phyloP scores from a whole-genome alignment of 2,888 invertebrate species.

The Sclerodermus sp. region DNA sequence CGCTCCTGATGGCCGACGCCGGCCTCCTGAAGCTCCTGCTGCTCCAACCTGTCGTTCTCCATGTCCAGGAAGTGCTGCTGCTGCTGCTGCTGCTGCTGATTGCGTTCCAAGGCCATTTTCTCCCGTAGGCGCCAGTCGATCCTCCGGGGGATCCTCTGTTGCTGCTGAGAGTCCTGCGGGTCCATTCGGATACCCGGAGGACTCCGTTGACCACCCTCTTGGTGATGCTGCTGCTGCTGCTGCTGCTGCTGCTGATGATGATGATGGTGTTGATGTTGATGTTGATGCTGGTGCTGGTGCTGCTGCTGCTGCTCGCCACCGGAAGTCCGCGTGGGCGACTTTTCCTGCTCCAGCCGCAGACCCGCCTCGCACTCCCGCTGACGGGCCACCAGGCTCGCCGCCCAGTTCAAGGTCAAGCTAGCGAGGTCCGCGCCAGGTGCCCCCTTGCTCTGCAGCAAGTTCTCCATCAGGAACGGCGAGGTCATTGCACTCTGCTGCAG shows the following conservation, averaged over 20 bases:
- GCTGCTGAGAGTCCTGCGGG: constrained; percentile 7
- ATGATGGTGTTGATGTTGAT: constrained; percentile 13
- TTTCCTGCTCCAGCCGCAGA: constrained; percentile 34
- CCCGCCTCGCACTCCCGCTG: constrained; percentile 46
- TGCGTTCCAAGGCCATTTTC: not conserved
- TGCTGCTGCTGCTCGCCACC: not conserved
- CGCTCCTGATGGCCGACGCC: constrained; percentile 16
- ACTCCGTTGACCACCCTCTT: too few relatives aligned
- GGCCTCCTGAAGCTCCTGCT: constrained; percentile 6
- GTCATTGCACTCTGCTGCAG: constrained; percentile 59
- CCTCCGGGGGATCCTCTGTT: not conserved
- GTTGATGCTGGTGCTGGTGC: constrained; percentile 20
- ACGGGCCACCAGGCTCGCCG: constrained; percentile 49
- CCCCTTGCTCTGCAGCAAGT: constrained; percentile 65
- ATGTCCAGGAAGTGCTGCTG: constrained; percentile 9
- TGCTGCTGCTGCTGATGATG: constrained; percentile 10
- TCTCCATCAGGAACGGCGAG: constrained; percentile 67
- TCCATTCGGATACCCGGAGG: too few relatives aligned
- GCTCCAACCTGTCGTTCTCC: not conserved
- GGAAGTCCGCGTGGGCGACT: constrained; percentile 22
- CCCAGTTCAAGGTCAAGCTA: constrained; percentile 63
- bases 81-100: not conserved
- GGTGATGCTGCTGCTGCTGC: not conserved
- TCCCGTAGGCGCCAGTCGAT: not conserved
- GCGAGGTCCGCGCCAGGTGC: constrained; percentile 53